phyloP scores from a whole-genome alignment of 1,140 invertebrate species.

The Drosophila pruinosa region DNA sequence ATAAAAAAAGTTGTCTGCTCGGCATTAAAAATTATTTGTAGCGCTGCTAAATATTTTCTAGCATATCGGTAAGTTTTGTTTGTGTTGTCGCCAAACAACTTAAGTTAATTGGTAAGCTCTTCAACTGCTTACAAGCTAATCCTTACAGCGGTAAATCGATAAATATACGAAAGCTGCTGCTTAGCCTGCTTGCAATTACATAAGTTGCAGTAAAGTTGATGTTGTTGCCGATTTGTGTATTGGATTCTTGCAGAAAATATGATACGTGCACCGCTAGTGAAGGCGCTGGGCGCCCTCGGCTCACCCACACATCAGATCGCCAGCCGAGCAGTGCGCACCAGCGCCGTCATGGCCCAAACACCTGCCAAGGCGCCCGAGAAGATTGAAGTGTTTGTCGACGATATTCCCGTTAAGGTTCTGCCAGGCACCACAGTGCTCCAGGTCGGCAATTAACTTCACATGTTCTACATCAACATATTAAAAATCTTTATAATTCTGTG shows the following conservation, averaged over 20 bases:
- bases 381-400: slow-evolving; percentile 99
- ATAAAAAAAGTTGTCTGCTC: slow-evolving; percentile 72
- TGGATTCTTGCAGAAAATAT: slow-evolving; percentile 72
- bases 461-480: neutral
- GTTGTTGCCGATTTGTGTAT: slow-evolving; percentile 42
- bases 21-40: slow-evolving; percentile 62
- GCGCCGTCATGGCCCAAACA: slow-evolving; percentile 81
- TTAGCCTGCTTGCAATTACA: slow-evolving; percentile 60
- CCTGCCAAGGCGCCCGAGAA: slow-evolving; percentile 88
- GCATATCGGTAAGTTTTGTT: slow-evolving; percentile 65
- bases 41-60: slow-evolving; percentile 72
- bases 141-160: slow-evolving; percentile 24
- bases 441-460: slow-evolving; percentile 84
- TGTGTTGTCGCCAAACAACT: neutral
- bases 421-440: slow-evolving; percentile 99
- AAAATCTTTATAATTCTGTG: too few species aligned
- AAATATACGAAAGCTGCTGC: neutral
- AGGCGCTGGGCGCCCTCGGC: slow-evolving; percentile 78
- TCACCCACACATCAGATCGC: slow-evolving; percentile 79
- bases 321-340: slow-evolving; percentile 78
- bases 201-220: slow-evolving; percentile 57
- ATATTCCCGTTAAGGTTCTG: slow-evolving; percentile 95
- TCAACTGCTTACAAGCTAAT: neutral
- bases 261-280: slow-evolving; percentile 82
- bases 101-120: neutral